Evolutionary conservation across 1,140 invertebrate species (phyloP), one percentile per base, ranked within the genome.

Genomic region (Drosophila lacertosa): DNA sequence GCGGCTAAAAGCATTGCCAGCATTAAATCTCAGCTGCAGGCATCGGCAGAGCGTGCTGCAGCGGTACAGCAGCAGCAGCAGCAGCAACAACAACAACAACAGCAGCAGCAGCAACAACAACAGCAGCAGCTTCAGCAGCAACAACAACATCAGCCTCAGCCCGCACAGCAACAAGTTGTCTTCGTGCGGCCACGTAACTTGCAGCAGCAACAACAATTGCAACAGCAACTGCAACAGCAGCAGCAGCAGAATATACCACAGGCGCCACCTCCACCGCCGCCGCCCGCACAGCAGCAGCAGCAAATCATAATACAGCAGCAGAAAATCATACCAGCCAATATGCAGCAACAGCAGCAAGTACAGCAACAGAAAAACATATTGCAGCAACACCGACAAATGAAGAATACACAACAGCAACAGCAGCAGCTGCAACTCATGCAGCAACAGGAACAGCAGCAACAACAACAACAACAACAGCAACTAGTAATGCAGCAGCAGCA

Each of bases 1-100:
- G 77, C 89, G 22, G 89, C 89, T 1, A 86, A 84, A 47, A 91
- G 82, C 39, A 90, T 89, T 29, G 83, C 88, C 5, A 90, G 71
- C 60, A 89, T 89, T 4, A 91, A 89, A 47, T 86, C 89, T 0
- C 81, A 90, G 45, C 29, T 90, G 10, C 89, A 90, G 44, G 89
- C 89, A 13, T 90, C 89, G 7, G 80, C 83, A 10, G 82, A 86
- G 33, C 59, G 66, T n/a, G 60, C 59, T 7, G 40, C 57, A 20
- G 62, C 75, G 4, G 72, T 58, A 37, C 48, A 60, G 33, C 51
- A 65, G 16, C 47, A 58, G n/a, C 26, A 55, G 7, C 58, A 55
- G 33, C 47, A 63, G 20, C 57, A 15, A 6, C 24, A 26, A 6
- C 81, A 90, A 39, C 33, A 90, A 5, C 89, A 90, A 40, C 24